Evolutionary conservation across 2,888 invertebrate species (phyloP).

Genomic region (Epinotia brunnichana): DNA sequence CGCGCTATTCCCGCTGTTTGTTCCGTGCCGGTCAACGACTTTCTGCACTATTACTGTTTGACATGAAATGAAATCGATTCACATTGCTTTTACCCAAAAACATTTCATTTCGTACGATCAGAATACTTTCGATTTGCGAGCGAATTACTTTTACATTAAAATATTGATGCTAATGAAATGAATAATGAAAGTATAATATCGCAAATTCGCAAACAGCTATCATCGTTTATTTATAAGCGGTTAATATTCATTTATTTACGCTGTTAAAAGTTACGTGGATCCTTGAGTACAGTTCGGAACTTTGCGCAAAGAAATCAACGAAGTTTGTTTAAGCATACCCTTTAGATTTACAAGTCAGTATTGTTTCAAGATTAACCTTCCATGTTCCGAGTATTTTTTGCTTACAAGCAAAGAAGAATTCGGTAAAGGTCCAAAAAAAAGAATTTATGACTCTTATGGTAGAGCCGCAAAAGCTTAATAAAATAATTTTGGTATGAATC

Average conservation of each 20-base stretch:
- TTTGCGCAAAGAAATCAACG: conserved; percentile 19
- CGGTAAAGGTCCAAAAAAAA: too few relatives aligned
- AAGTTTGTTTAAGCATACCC: conserved; percentile 11
- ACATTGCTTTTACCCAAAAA: conserved; percentile 48
- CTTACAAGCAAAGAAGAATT: background rate
- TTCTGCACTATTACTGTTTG: conserved; percentile 69
- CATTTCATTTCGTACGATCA: conserved; percentile 12
- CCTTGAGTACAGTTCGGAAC: too few relatives aligned
- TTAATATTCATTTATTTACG: conserved; percentile 22
- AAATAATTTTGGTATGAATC: too few relatives aligned
- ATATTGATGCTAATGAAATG: background rate
- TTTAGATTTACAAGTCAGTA: conserved; percentile 21
- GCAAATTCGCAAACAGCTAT: conserved; percentile 3
- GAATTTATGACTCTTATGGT: background rate
- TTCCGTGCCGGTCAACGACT: conserved; percentile 70
- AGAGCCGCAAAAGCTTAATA: too few relatives aligned
- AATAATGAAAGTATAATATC: conserved; percentile 9
- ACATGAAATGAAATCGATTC: conserved; percentile 70
- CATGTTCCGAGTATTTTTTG: background rate
- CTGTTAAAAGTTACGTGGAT: conserved; percentile 5
- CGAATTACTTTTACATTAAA: conserved; percentile 4
- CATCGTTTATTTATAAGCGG: conserved; percentile 7
- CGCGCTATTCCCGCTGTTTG: conserved; percentile 59
- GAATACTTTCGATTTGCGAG: conserved; percentile 6
- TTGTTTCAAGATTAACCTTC: conserved; percentile 2